Evolutionary conservation across 37 sponge, comb jelly and placozoan genomes (phyloP), one percentile per base, ranked within the genome.

Genomic region (Crambe crambe): DNA sequence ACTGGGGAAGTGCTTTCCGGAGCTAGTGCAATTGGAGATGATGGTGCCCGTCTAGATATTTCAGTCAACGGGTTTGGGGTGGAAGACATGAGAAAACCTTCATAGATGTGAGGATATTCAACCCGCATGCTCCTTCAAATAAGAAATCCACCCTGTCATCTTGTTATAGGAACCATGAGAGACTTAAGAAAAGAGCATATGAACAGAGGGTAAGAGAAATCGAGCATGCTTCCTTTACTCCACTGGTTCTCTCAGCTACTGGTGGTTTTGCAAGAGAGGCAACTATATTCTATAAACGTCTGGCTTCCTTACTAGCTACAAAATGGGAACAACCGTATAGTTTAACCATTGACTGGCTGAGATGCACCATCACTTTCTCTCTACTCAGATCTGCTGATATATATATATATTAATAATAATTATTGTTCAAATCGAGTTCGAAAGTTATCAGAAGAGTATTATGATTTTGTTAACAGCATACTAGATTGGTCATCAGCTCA

Each of bases 81-180:
- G 72, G 81, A 18, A 26, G 72, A 15, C 59, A 37, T 69, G 81
- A 80, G 36, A 67, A 70, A 36, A 69, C 70, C 25, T 80, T 31
- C 47, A 32, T 71, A 9, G 82, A 82, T 61, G 64, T 82, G 21
- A 72, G 60, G 60, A 54, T 82, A 17, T 73, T 82, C 37, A 82
- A 73, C 42, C 82, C 82, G 17, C 74, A 69, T 80, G 80, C 70
- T 26, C 80, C 80, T 23, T 69, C 70, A 25, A 69, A 80, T 6
- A 56, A 27, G 21, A 37, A 37, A 22, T 20, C 21, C 35, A 54
- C 57, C 38, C 75, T 18, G 20, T 22, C 29, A 31, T 58, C 75
- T 31, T 56, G 58, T 35, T 56, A 32, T 29, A 32, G 36, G 21
- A 74, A 54, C 51, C 75, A 74, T 57, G 75, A 74, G 26, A 57